Conservation (phyloP, 2,888 invertebrate genomes). For the Malthinus seriepunctatus region DNA sequence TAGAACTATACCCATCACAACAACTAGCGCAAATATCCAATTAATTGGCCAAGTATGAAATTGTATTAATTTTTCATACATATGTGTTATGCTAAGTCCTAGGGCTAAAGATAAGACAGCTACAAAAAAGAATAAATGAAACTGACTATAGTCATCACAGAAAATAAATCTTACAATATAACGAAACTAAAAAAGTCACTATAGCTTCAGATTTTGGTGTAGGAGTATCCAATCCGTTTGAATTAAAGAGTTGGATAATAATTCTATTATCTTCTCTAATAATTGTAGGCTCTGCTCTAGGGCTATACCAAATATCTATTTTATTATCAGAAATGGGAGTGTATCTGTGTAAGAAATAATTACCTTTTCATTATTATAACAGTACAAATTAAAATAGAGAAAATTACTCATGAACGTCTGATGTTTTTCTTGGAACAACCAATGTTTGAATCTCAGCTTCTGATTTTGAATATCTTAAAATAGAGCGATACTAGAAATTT, state of each 20-base stretch:
- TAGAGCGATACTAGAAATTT: no score
- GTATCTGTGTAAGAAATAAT: not conserved
- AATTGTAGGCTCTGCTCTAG: slow-evolving; percentile 27
- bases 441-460: not conserved
- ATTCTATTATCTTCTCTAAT: slow-evolving; percentile 27
- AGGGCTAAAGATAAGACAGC: slow-evolving; percentile 48
- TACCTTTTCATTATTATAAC: no score
- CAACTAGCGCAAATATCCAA: not conserved
- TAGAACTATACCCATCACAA: not conserved
- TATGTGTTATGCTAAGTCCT: slow-evolving; percentile 42
- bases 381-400: not conserved
- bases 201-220: slow-evolving; percentile 55
- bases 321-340: not conserved
- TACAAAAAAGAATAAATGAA: slow-evolving; percentile 34
- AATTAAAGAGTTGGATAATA: slow-evolving; percentile 55
- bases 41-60: not conserved
- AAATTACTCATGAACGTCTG: not conserved
- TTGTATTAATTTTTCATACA: not conserved
- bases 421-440: not conserved
- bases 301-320: slow-evolving; percentile 1
- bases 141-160: not conserved
- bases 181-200: slow-evolving; percentile 56
- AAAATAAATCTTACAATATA: slow-evolving; percentile 54
- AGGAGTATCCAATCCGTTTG: slow-evolving; percentile 50
- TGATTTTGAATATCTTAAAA: not conserved